These are phyloP conservation scores for Corvus hawaiiensis DNA, from an alignment of 2,113 vertebrate genomes.

Conservation along the genomic window DNA sequence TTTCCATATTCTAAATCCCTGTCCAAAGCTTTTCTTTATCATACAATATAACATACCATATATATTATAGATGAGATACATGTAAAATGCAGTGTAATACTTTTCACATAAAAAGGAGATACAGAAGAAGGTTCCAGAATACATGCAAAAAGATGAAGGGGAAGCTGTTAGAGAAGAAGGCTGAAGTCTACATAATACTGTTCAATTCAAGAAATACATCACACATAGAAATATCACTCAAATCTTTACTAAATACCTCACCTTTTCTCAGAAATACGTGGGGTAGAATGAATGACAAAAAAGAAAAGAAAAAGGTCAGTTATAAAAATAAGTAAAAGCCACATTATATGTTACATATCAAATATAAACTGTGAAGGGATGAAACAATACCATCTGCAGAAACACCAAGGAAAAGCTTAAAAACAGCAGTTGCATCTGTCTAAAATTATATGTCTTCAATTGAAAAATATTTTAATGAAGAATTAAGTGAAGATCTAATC, in stretches of 20 bases:
- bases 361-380: neutral
- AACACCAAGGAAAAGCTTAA: neutral
- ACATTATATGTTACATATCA: neutral
- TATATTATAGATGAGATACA: neutral
- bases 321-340: neutral
- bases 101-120: neutral
- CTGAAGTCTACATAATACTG: neutral
- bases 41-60: neutral
- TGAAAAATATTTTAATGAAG: neutral
- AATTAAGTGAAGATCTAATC: neutral
- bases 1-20: neutral
- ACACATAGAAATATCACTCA: neutral
- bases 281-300: neutral
- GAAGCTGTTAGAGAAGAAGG: neutral
- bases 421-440: neutral
- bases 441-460: neutral
- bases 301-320: rapidly evolving
- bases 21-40: neutral
- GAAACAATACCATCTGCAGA: neutral
- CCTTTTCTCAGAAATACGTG: neutral
- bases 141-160: neutral
- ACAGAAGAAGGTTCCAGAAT: neutral
- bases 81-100: neutral
- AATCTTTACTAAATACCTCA: neutral
- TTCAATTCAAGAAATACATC: neutral